Evolutionary conservation across 2,113 vertebrate species (phyloP).

Genomic region (Azemiops feae): DNA sequence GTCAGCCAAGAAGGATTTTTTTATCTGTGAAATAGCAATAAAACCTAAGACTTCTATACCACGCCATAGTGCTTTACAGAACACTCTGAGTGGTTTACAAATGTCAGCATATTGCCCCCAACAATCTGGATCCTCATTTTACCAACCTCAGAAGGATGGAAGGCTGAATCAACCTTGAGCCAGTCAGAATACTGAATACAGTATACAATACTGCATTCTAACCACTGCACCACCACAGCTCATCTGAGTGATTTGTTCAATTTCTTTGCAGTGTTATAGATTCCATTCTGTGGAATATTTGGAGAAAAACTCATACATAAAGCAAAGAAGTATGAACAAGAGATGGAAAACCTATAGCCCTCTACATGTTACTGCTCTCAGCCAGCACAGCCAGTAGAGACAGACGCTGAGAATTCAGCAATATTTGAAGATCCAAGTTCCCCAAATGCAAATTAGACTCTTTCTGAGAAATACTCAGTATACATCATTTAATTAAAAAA

Average conservation of each 20-base stretch:
- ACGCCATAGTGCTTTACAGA: background rate
- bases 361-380: background rate
- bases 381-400: background rate
- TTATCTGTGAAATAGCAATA: background rate
- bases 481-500: background rate
- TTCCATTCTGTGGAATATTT: background rate
- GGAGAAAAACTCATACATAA: background rate
- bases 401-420: background rate
- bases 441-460: background rate
- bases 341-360: background rate
- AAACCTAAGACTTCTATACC: background rate
- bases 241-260: background rate
- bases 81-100: background rate
- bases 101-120: background rate
- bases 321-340: background rate
- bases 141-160: background rate
- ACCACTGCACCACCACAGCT: background rate
- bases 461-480: background rate
- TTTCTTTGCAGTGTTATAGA: background rate
- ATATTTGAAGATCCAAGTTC: background rate
- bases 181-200: background rate
- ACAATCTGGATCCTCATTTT: background rate
- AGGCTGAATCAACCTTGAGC: background rate
- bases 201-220: background rate
- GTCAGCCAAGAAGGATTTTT: background rate